Percentiles rank a stretch among this genome's conserved stretches.
These are phyloP conservation scores for Dryadula phaetusa DNA, from an alignment of 2,888 invertebrate species.

Conservation along the genomic window DNA sequence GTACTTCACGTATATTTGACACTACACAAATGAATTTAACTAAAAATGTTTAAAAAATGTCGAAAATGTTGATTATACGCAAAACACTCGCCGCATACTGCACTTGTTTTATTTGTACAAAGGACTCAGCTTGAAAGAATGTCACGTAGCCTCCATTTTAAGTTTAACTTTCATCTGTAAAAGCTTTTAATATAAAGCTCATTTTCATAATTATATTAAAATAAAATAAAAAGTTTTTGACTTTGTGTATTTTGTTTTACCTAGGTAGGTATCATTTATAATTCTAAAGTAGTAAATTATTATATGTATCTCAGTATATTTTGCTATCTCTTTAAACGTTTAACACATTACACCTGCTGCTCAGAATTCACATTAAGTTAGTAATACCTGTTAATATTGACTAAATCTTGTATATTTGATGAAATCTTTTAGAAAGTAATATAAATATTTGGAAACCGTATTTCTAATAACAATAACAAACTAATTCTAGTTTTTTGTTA, in stretches of 20 bases:
- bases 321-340: background rate
- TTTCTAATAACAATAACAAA: background rate
- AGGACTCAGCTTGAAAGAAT: slow-evolving; percentile 57
- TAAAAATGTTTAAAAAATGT: slow-evolving; percentile 73
- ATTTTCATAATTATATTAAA: slow-evolving; percentile 5
- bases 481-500: slow-evolving; percentile 7
- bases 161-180: slow-evolving; percentile 13
- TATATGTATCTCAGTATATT: background rate
- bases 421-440: background rate
- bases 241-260: background rate
- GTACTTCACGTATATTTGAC: too few species aligned
- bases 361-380: background rate
- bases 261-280: background rate
- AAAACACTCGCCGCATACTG: slow-evolving; percentile 63
- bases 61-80: slow-evolving; percentile 66
- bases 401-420: background rate
- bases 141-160: slow-evolving; percentile 43
- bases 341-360: background rate
- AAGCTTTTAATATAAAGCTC: slow-evolving; percentile 11
- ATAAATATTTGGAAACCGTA: background rate
- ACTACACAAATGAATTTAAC: slow-evolving; percentile 35
- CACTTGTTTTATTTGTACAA: slow-evolving; percentile 72
- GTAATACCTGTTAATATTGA: background rate
- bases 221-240: slow-evolving; percentile 11
- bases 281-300: background rate